Evolutionary conservation across 2,113 vertebrate species (phyloP), one percentile per base, ranked within the genome.

Genomic region (Spizaetus ornatus): DNA sequence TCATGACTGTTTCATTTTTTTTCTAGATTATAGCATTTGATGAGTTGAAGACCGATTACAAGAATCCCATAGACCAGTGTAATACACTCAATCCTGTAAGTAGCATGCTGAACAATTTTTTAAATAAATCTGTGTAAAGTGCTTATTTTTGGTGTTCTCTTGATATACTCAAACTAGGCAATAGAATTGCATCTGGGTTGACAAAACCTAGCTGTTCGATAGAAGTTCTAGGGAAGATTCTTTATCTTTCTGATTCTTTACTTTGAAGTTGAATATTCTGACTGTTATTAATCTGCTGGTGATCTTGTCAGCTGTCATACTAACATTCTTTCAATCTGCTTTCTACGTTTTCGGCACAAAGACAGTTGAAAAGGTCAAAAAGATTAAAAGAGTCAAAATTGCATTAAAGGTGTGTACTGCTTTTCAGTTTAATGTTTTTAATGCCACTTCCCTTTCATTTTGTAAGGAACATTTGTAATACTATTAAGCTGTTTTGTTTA

Each of bases 351-450:
- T 98, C 98, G 97, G 98, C 98, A 98, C 99, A 99, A 99, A 99
- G 99, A 99, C 99, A 99, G 98, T 99, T 99, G 99, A 99, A 99
- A 99, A 99, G 99, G 99, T 99, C 99, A 99, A 99, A 99, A 99
- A 99, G 99, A 99, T 99, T 98, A 99, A 99, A 99, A 99, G 99
- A 99, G 99, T 99, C 99, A 99, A 99, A 99, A 99, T 99, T 99
- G 99, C 99, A 95, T 98, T 99, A 91, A 99, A 99, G 99, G 99
- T 99, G 99, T 99, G 99, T 99, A 99, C 99, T 98, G 98, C 98
- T 99, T 98, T 98, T 98, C 96, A 97, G 98, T 98, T 98, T 98
- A 97, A 98, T 98, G 97, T 98, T 98, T 87, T 98, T 97, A 98
- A 97, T 97, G 96, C 98, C 97, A 45, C 97, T 95, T 97, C 95